A percentile compares a stretch with the other conserved stretches of the same genome.
Conservation (phyloP, 2,888 invertebrate species). For the Portevinia maculata region DNA sequence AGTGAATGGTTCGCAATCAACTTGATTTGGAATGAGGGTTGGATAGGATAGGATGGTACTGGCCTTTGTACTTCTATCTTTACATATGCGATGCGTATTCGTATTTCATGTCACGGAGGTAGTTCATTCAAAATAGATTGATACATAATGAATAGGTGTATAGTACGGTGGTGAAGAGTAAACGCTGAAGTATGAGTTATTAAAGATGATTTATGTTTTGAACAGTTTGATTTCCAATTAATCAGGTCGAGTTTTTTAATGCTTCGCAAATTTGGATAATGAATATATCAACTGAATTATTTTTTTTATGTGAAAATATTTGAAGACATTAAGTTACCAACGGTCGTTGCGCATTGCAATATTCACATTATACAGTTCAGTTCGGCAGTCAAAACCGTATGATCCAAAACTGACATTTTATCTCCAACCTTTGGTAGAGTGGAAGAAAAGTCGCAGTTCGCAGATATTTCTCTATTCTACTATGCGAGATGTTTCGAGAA, state of each 20-base stretch:
- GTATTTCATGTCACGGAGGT: slow-evolving; percentile 10
- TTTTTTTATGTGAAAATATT: too few species aligned
- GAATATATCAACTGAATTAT: background rate
- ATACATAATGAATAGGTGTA: slow-evolving; percentile 15
- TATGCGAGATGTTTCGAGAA: too few species aligned
- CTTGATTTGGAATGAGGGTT: slow-evolving; percentile 67
- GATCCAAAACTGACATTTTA: too few species aligned
- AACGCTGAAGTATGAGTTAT: background rate
- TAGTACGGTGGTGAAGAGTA: background rate
- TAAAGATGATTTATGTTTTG: slow-evolving; percentile 7
- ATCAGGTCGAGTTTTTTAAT: slow-evolving; percentile 8
- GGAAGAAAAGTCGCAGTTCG: too few species aligned
- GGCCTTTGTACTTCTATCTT: background rate
- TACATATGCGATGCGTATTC: too few species aligned
- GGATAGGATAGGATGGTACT: slow-evolving; percentile 27
- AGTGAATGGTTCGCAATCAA: slow-evolving; percentile 68
- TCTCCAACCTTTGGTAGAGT: too few species aligned
- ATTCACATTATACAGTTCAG: too few species aligned
- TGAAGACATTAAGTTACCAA: too few species aligned
- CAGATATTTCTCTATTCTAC: too few species aligned
- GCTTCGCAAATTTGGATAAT: background rate
- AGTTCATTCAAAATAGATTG: slow-evolving; percentile 11
- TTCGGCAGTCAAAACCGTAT: too few species aligned
- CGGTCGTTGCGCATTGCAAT: too few species aligned
- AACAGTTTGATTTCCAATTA: slow-evolving; percentile 33